Base-by-base conservation (phyloP, 2,888 invertebrate genomes). In the Idaea aversata region DNA sequence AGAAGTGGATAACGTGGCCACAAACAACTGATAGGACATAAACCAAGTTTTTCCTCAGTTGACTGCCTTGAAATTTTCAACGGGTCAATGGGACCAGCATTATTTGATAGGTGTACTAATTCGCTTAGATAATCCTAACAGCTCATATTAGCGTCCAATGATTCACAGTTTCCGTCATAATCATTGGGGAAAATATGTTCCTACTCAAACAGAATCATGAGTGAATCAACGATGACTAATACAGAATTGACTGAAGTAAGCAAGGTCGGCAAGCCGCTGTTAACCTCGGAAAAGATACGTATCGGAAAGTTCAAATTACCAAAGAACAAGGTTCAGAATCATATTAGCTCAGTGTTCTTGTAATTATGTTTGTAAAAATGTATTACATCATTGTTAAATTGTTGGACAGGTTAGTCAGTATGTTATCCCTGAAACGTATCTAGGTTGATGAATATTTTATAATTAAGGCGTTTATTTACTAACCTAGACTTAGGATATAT, bases 201-300 rank as follows among this genome's bases (percentile, higher is more conserved):
- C 77, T 78, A 71, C 68, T 75, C 75, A 73, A 77, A 72, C 71
- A 69, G 72, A 73, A 75, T 73, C 70, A 75, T 72, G 65, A 72
- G 75, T 87, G 88, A 87, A 82, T 86, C 86, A 84, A 79, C 80
- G 76, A 80, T 86, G 86, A 86, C 82, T 86, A 81, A 87, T 68
- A 65, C 68, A 71, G 73, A 75, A 75, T 66, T 71, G 71, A 72
- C 75, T 75, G 69, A 68, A 75, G 68, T 65, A 64, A 62, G 70
- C 81, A 72, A 78, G 80, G 78, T 71, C 78, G 65, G 47, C 10
- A 64, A 67, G 38, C 64, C 64, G 47, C 65, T 61, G 57, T 68
- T 61, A 61, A 34, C 61, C 35, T 36, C 35, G 5, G 6, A 61
- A 61, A 61, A 61, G 47, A 38, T 61, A 59, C 16, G 3, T 25